Evolutionary conservation across 2,888 invertebrate genomes (phyloP).

Genomic region (Pemphredon lugubris): DNA sequence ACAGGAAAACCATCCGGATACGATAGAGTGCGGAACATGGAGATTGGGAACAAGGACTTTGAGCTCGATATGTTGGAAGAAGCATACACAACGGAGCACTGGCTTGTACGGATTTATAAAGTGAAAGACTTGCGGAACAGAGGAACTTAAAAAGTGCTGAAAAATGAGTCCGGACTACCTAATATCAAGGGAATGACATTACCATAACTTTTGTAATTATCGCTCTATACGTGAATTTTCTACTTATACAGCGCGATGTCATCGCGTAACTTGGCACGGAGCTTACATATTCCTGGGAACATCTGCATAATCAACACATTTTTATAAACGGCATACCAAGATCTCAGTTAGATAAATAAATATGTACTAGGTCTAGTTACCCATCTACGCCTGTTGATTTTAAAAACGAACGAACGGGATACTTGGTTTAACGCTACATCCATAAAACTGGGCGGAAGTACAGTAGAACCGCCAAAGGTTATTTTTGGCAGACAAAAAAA

Average conservation of each 20-base stretch:
- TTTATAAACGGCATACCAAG: conserved; percentile 25
- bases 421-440: too few relatives aligned
- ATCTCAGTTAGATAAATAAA: conserved; percentile 29
- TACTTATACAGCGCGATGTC: conserved; percentile 27
- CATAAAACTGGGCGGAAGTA: too few relatives aligned
- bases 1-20: conserved; percentile 96
- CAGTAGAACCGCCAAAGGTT: too few relatives aligned
- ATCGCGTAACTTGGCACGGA: conserved; percentile 32
- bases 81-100: conserved; percentile 99
- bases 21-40: conserved; percentile 97
- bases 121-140: conserved; percentile 97
- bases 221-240: conserved; percentile 41
- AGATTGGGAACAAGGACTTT: conserved; percentile 99
- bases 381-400: conserved; percentile 16
- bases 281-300: conserved; percentile 25
- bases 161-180: conserved; percentile 7
- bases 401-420: too few relatives aligned
- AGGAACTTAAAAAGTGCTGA: conserved; percentile 85
- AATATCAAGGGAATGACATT: conserved; percentile 24
- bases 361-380: conserved; percentile 25
- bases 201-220: conserved; percentile 22
- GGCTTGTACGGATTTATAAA: conserved; percentile 99
- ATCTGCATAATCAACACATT: conserved; percentile 28
- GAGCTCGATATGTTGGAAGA: conserved; percentile 99
- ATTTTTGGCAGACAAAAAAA: too few relatives aligned